Base-by-base conservation (phyloP, 2,888 invertebrate genomes). In the Rhabditoides inermis region DNA sequence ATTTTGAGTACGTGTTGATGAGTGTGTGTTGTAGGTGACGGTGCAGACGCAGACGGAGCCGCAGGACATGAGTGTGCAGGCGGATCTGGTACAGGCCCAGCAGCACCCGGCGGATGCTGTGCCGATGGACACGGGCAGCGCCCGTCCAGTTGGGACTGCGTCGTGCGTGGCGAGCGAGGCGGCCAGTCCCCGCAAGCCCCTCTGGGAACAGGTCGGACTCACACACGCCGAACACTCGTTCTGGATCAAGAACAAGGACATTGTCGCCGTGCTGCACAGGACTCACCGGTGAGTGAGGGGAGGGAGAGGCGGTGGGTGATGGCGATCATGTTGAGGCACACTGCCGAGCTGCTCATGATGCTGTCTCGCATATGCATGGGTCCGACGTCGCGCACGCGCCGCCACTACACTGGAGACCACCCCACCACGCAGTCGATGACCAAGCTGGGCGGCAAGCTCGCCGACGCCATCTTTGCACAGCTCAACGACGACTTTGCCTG, bases 231-330 rank as follows among this genome's bases (percentile, higher is more conserved):
- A 65, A 36, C 39, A 53, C 20, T 56, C 49, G 25, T 63, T 55
- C 41, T 67, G 65, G 61, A 18, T 30, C 12, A 51, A 60, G 20
- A 52, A 63, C 44, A 63, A 63, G 41, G 25, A 32, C 0, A 36
- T 61, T 5, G 56, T 52, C 1, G 56, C 57, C 4, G 32, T 52
- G 18, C 45, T 58, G 23, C 26, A 35, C 18, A 3, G 2, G 26
- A 18, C 10, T 10, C 3, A 15, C 12, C n/a, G 32, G 32, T 20
- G 30, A 4, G 7, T 45, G 30, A 45, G 45, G 45, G 28, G 22
- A 28, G 32, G 45, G 3, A 18, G 20, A 28, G 1, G 39, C 37
- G 23, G 39, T 20, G 20, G 20, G 15, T 20, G 4, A 41, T 41
- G 40, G 40, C 15, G 40, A 20, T 10, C 6, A 25, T 7, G 42